A percentile compares a stretch with the other conserved stretches of the same genome.
Evolutionary conservation across 2,888 invertebrate genomes (phyloP).

Genomic region (Pseudanteris insignis): DNA sequence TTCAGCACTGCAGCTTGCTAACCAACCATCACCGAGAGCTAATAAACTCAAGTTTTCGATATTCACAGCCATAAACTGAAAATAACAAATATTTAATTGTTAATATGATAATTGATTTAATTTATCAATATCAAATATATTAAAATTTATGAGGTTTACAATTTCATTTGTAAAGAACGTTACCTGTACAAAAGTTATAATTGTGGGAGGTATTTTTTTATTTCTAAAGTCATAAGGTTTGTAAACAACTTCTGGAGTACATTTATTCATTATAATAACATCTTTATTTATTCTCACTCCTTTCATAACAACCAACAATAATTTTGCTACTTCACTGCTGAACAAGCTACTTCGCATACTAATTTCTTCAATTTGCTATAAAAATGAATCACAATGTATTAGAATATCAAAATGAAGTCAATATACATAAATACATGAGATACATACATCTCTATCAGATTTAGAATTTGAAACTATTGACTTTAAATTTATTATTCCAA

Average conservation of each 20-base stretch:
- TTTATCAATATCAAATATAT: too few species aligned
- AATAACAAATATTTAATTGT: slow-evolving; percentile 21
- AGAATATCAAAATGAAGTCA: too few species aligned
- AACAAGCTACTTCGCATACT: slow-evolving; percentile 87
- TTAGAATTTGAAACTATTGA: too few species aligned
- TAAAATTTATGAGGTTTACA: too few species aligned
- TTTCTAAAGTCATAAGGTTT: slow-evolving; percentile 75
- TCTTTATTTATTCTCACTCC: slow-evolving; percentile 85
- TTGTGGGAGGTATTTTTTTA: slow-evolving; percentile 80
- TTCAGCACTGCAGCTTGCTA: slow-evolving; percentile 76
- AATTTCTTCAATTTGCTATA: slow-evolving; percentile 84
- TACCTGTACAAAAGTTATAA: slow-evolving; percentile 86
- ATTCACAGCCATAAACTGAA: slow-evolving; percentile 86
- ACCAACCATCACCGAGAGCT: slow-evolving; percentile 74
- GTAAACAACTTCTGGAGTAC: slow-evolving; percentile 46
- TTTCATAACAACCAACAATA: slow-evolving; percentile 82
- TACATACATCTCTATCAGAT: too few species aligned
- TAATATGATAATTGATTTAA: too few species aligned
- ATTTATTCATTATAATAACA: slow-evolving; percentile 64
- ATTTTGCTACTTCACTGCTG: slow-evolving; percentile 86
- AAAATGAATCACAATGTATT: too few species aligned
- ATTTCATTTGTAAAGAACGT: too few species aligned
- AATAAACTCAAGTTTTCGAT: slow-evolving; percentile 77
- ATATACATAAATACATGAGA: too few species aligned
- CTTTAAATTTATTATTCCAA: too few species aligned